Evolutionary conservation across 1,140 invertebrate genomes (phyloP), one percentile per base, ranked within the genome.

Genomic region (Pachyrhynchus sulphureomaculatus): DNA sequence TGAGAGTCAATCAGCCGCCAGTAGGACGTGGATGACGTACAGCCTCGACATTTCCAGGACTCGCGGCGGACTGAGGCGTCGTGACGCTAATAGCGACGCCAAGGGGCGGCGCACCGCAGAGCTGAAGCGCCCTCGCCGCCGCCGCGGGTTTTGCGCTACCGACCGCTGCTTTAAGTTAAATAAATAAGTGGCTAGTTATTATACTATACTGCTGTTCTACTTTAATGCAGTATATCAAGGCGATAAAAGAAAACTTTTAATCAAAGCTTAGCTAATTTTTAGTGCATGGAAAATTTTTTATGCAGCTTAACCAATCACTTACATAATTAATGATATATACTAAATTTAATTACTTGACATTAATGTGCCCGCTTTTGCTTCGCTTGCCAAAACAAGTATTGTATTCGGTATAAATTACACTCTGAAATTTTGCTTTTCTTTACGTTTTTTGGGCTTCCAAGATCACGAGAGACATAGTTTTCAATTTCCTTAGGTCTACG

Each of bases 181-280:
- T 58, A 58, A 58, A 58, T 58, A 48, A 58, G 48, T 58, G 15
- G 44, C 10, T 9, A 34, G 39, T 55, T 55, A 55, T 29, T 55
- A 44, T 44, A 20, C 21, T 39, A 55, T 42, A 55, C 26, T 3
- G 12, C 24, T 15, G 20, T 21, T 53, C 21, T 34, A 42, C 18
- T 20, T 9, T 20, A 26, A 53, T 41, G 36, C 36, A 53, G 51
- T 53, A 53, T 39, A 53, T 53, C 49, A 9, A 29, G 1, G 21
- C 12, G 39, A 42, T 42, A 42, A 42, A 42, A 1, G 21, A 18
- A 42, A 12, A 42, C 1, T 15, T 20, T 42, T 20, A 2, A 9
- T 15, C 1, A 18, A 42, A 42, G 24, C 26, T 29, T 9, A 42
- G 9, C 39, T 42, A n/a, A n/a, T n/a, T n/a, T n/a, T n/a, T n/a